Evolutionary conservation across 2,113 vertebrate species (phyloP), one percentile per base, ranked within the genome.

Genomic region (Sciurus niger): DNA sequence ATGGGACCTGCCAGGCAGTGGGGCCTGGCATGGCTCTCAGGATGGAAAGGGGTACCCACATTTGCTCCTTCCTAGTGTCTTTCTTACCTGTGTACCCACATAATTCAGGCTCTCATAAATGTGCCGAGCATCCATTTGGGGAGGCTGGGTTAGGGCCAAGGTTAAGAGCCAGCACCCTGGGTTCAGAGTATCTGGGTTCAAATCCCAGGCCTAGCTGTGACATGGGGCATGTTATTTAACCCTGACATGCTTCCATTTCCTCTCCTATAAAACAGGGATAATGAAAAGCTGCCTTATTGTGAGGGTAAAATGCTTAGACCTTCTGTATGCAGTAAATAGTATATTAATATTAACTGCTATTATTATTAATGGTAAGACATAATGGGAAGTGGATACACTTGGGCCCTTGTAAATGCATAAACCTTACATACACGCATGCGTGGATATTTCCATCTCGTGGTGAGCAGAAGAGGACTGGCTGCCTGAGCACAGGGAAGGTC

Each of bases 121-220:
- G 78, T 83, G 43, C 63, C 86, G 63, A 84, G 55, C 40, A 30
- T 22, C 67, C 51, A 2, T 24, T 65, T n/a, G 72, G 58, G 51
- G 65, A 92, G 55, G n/a, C 10, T 2, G 48, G 63, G 14, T 82
- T 84, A 6, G 28, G 37, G 40, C 68, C 28, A 30, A 25, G 55
- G 32, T 84, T 17, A 74, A 51, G 34, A 73, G 25, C 63, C 37
- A 67, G 48, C 13, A 55, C 34, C 18, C 17, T 40, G 20, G 72
- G 16, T 70, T 79, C 85, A 90, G 51, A 70, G 63, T 58, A 22
- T 34, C 55, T 74, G 51, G 24, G 72, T 92, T 96, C 68, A 76
- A 32, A 73, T 88, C 48, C 1, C 30, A 96, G 2, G 37, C 51
- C 43, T 86, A 17, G 37, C 84, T 53, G 30, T 90, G 85, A 67